Percentiles rank a stretch among this genome's conserved stretches.
Evolutionary conservation across 35 echinoderm and acorn worm species (phyloP).

Genomic region (Heliocidaris tuberculata): DNA sequence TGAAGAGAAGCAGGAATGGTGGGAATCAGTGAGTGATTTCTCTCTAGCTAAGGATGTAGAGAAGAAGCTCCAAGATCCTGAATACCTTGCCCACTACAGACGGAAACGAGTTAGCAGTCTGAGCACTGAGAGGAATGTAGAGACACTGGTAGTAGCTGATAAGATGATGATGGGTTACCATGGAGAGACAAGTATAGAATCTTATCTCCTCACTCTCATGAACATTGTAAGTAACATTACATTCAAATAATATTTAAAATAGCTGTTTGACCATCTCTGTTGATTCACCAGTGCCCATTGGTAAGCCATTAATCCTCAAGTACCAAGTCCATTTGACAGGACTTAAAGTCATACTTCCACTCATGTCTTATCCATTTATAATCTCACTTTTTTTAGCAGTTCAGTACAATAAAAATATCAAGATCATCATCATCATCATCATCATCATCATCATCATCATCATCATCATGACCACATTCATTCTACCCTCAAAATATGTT

Average conservation of each 20-base stretch:
- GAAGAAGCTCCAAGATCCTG: conserved; percentile 45
- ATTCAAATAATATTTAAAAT: neutral
- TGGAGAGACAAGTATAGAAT: conserved; percentile 71
- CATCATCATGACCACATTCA: no score
- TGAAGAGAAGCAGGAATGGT: conserved; percentile 56
- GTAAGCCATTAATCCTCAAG: no score
- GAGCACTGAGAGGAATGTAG: conserved; percentile 84
- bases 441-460: no score
- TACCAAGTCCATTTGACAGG: no score
- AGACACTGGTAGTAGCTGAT: conserved; percentile 88
- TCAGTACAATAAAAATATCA: no score
- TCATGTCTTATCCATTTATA: neutral
- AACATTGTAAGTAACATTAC: conserved; percentile 87
- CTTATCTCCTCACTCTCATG: conserved; percentile 95
- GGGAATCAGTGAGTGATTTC: conserved; percentile 78
- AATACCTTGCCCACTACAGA: conserved; percentile 34
- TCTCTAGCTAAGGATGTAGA: conserved; percentile 68
- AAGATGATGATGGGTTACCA: conserved; percentile 91
- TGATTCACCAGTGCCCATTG: neutral
- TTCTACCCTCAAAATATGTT: no score
- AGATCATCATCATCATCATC: no score
- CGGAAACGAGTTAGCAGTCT: conserved; percentile 70
- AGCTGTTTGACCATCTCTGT: neutral
- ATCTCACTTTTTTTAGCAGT: no score
- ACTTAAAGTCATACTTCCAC: neutral